These are phyloP conservation scores for Turritopsis dohrnii DNA, from an alignment of 30 jellyfish, hydroid and myxozoan genomes.

Conservation along the genomic window DNA sequence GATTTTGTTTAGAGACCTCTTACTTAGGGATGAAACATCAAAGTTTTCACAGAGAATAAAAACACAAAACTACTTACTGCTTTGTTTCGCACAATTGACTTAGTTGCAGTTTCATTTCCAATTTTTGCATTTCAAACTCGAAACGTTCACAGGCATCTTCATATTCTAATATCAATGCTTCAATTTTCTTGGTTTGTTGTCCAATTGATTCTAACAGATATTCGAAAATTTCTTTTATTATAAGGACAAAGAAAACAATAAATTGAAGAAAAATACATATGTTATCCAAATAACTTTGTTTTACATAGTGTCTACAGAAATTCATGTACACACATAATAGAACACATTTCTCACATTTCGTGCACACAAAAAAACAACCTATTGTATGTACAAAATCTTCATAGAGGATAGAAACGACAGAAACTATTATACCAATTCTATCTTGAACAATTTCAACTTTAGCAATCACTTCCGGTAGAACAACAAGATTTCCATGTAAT, in stretches of 20 bases:
- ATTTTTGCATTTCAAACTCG: slow-evolving; percentile 67
- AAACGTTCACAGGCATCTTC: slow-evolving; percentile 80
- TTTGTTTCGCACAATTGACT: slow-evolving; percentile 73
- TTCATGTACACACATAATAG: too few species aligned
- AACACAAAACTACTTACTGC: slow-evolving; percentile 56
- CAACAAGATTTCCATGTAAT: slow-evolving; percentile 60
- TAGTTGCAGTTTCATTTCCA: slow-evolving; percentile 43
- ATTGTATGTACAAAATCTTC: too few species aligned
- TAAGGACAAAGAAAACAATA: background rate
- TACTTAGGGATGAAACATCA: too few species aligned
- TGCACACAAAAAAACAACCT: too few species aligned
- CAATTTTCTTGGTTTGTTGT: slow-evolving; percentile 51
- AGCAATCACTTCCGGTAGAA: slow-evolving; percentile 81
- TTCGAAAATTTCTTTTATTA: background rate
- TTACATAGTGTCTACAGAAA: too few species aligned
- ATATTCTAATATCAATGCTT: slow-evolving; percentile 52
- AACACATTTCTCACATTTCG: too few species aligned
- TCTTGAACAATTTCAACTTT: slow-evolving; percentile 83
- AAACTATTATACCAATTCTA: slow-evolving; percentile 53
- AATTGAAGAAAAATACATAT: background rate
- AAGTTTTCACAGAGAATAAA: background rate
- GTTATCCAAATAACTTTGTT: too few species aligned
- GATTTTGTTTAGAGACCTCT: too few species aligned
- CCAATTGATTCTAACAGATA: slow-evolving; percentile 51
- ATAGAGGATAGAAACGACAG: too few species aligned